Base-by-base conservation (phyloP, 2,888 invertebrate genomes). In the Athetis lepigone region DNA sequence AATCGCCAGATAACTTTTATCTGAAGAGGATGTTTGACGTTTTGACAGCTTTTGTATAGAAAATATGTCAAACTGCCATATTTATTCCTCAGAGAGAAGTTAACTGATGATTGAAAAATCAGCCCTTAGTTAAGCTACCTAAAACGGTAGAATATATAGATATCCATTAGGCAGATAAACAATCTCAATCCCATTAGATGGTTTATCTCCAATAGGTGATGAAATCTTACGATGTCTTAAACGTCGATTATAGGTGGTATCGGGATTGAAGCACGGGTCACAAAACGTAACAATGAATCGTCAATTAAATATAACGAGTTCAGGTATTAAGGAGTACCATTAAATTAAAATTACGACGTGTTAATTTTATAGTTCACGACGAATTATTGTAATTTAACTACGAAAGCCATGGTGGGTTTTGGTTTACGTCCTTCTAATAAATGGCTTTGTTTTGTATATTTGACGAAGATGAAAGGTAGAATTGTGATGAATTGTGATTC, bases 171-270 rank as follows among this genome's bases (percentile, higher is more conserved):
- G 57, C 42, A n/a, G 18, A 54, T 21, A 52, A 75, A 60, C 65
- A 65, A 55, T 33, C 33, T 33, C 33, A 21, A 45, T 49, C 8
- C 40, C 49, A 65, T 43, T 43, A 62, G 65, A 49, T 78, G 52
- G 52, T 72, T 66, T 66, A 68, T 45, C 19, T 36, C 27, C 33
- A 59, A 63, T 77, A 64, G 47, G 29, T 51, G 46, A 75, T 71
- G 36, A 75, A 71, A 77, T 51, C 47, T 58, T 43, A 67, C 58
- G 58, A 70, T 42, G 52, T 37, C 61, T 63, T 62, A 43, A 77
- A 70, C 29, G 7, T 16, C 27, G 43, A 51, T 56, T 54, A 62
- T 60, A 56, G 37, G 33, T 42, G 52, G 13, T 23, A 49, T 60
- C 19, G 36, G 55, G 39, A 37, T 29, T 16, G 33, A 40, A 66